Evolutionary conservation across 2,797 vertebrate genomes (phyloP).

Genomic region (Macrochelys suwanniensis): DNA sequence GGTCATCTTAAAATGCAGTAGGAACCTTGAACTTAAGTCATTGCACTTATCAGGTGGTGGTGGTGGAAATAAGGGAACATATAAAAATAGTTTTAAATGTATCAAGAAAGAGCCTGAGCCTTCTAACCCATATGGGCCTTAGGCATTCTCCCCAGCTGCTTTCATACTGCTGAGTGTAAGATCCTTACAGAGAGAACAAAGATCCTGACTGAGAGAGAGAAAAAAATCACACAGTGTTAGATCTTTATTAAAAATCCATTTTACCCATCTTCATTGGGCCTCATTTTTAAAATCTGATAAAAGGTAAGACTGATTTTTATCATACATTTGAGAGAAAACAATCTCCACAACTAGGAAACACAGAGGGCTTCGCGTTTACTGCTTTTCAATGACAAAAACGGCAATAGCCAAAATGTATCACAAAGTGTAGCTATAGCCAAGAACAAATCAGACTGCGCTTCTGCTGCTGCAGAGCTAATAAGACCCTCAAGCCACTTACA

Average conservation of each 20-base stretch:
- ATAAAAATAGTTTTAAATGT: neutral
- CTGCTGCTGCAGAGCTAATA: constrained; percentile 8
- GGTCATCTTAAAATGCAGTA: neutral
- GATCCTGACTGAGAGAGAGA: neutral
- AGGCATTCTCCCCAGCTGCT: neutral
- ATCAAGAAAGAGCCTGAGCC: neutral
- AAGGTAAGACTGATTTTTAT: neutral
- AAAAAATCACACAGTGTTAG: neutral
- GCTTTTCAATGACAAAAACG: neutral
- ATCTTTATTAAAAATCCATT: neutral
- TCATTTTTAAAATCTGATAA: neutral
- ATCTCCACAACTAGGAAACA: neutral
- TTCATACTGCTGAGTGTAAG: neutral
- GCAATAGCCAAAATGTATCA: neutral
- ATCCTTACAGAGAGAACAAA: neutral
- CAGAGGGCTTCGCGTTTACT: neutral
- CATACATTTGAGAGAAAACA: neutral
- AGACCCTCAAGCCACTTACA: neutral
- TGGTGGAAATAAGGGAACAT: neutral
- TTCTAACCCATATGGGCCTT: neutral
- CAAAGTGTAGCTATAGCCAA: neutral
- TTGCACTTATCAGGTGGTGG: neutral
- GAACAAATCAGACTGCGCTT: neutral
- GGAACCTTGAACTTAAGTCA: neutral
- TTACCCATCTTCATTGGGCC: neutral